Base-by-base conservation (phyloP, 2,888 invertebrate species). In the Agrilus biguttatus region DNA sequence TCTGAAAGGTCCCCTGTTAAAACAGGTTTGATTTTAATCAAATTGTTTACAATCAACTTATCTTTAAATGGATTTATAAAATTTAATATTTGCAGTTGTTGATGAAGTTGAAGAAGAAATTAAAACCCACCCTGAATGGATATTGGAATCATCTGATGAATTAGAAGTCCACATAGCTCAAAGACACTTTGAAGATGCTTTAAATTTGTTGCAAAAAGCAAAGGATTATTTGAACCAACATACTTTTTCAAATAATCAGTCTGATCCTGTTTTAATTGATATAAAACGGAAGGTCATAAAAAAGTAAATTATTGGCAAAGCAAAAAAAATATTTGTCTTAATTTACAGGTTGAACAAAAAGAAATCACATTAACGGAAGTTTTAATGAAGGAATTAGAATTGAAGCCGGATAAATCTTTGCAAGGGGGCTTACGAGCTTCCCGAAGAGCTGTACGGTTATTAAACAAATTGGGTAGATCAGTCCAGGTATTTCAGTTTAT, bases 121-220 rank as follows among this genome's bases (percentile, higher is more conserved):
- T 36, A 52, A 52, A 8, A 48, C 52, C 17, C 65, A 65, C 36
- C 88, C 91, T 0, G 89, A 90, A 58, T 96, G 95, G 95, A 66
- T 96, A 42, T 67, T 80, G 44, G 92, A 95, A 64, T 80, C 89
- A 4, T 83, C 89, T 1, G 96, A 96, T 63, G 95, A 96, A 65
- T 70, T 97, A 42, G 93, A 97, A 70, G 92, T 95, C 12, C 78
- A 84, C 54, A 87, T 96, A 51, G 96, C 95, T 1, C 92, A 96
- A 66, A 77, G 96, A 54, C 90, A 95, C 65, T 96, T 96, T 60
- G 90, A 93, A 63, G 89, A 88, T 58, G 92, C 93, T 1, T 83
- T 90, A 50, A 76, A 78, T 49, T 69, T 92, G 12, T 77, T 95
- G 51, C 82, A 84, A 51, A 80, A 78, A 55, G 71, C 76, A 0